phyloP scores from a whole-genome alignment of 2,113 vertebrate genomes.

The Trochalopteron elliotii region DNA sequence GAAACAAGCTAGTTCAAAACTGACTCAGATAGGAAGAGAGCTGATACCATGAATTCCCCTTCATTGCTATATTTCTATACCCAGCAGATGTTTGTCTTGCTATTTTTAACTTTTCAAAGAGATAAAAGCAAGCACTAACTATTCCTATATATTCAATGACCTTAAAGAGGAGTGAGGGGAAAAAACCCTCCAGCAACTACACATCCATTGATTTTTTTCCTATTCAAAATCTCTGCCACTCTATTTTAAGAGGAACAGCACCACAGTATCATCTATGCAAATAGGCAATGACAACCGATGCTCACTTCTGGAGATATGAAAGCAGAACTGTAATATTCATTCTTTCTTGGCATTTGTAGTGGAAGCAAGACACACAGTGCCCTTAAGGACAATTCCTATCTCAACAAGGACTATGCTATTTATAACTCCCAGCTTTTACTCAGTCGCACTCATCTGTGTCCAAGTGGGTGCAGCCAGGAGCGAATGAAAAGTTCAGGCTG shows the following conservation, averaged over 20 bases:
- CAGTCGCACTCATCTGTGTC: rapidly evolving
- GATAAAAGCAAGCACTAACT: background rate
- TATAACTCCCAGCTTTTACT: conserved; percentile 2
- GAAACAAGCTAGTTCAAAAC: background rate
- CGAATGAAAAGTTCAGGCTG: background rate
- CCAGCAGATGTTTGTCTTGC: background rate
- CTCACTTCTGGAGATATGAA: background rate
- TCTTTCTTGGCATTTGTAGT: background rate
- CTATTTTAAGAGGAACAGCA: background rate
- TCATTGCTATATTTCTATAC: background rate
- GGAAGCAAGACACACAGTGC: background rate
- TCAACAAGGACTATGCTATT: conserved; percentile 4
- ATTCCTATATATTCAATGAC: background rate
- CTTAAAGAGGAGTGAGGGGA: background rate
- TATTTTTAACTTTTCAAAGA: background rate
- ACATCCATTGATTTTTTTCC: background rate
- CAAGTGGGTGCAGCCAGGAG: background rate
- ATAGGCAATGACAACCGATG: background rate
- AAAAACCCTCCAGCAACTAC: background rate
- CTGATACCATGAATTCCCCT: background rate
- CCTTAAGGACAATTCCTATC: background rate
- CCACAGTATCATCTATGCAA: background rate
- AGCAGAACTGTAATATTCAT: background rate
- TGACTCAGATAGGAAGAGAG: background rate
- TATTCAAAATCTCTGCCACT: background rate